A percentile compares a stretch with the other conserved stretches of the same genome.
These are phyloP conservation scores for Ptychochromis oligacanthus DNA, from an alignment of 2,113 vertebrate genomes.

Conservation along the genomic window DNA sequence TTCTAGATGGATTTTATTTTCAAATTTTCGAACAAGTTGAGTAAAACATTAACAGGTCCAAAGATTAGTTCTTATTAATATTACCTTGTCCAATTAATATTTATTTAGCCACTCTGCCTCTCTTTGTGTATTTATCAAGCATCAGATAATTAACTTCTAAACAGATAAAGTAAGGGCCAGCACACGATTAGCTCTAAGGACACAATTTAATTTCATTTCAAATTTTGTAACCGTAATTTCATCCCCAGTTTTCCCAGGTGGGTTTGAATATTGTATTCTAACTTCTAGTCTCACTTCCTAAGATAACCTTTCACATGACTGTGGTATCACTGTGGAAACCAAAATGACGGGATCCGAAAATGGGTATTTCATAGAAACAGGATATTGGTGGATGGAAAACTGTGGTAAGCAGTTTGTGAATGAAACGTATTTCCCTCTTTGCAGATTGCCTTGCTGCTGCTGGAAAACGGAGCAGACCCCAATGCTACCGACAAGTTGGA, in stretches of 20 bases:
- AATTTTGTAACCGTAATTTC: not conserved
- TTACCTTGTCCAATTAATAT: not conserved
- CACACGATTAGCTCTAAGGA: not conserved
- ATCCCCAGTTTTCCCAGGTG: not conserved
- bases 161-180: not conserved
- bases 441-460: slow-evolving; percentile 90
- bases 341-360: not conserved
- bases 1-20: not conserved
- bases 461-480: slow-evolving; percentile 91
- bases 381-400: not conserved
- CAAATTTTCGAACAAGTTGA: too few species aligned
- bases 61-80: not conserved
- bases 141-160: not conserved
- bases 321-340: not conserved
- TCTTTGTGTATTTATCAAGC: not conserved
- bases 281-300: not conserved
- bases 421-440: not conserved
- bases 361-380: not conserved
- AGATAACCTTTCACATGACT: not conserved
- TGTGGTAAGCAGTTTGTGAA: not conserved
- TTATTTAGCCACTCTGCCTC: not conserved
- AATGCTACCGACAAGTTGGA: slow-evolving; percentile 89
- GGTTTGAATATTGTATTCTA: too few species aligned
- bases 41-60: too few species aligned
- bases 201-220: not conserved